These are phyloP conservation scores for Imbricaverruca yamaguchii DNA, from an alignment of 2,888 invertebrate genomes.

Conservation along the genomic window DNA sequence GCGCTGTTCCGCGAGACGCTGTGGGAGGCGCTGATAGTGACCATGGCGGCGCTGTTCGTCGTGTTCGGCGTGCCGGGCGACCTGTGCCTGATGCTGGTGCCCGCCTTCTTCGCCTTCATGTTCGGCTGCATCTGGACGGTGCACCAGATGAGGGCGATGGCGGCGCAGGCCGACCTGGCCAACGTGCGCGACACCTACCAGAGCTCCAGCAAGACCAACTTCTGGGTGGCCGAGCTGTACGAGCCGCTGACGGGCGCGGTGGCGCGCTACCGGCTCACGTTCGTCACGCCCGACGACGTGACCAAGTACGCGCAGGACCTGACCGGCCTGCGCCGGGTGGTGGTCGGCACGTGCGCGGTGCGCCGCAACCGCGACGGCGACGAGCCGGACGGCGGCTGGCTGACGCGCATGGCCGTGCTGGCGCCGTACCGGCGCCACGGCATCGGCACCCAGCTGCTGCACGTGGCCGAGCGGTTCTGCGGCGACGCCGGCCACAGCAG, in stretches of 20 bases:
- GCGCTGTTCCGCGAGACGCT: conserved; percentile 55
- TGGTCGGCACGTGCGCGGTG: conserved; percentile 13
- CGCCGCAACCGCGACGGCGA: not conserved
- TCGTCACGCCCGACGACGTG: not conserved
- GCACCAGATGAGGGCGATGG: conserved; percentile 50
- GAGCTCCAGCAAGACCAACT: conserved; percentile 38
- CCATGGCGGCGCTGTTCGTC: conserved; percentile 58
- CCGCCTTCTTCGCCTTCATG: conserved; percentile 50
- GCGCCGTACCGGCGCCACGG: conserved; percentile 49
- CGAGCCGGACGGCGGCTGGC: not conserved
- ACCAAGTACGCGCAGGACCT: not conserved
- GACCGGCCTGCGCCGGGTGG: not conserved
- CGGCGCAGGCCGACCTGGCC: conserved; percentile 39
- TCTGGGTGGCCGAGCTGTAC: conserved; percentile 59
- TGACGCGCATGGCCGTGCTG: conserved; percentile 54
- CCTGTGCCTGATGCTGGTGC: conserved; percentile 52
- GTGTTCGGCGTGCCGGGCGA: conserved; percentile 55
- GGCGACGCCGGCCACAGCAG: conserved; percentile 49
- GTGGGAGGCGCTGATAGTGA: conserved; percentile 55
- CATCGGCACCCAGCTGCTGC: conserved; percentile 51
- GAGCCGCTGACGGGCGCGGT: conserved; percentile 45
- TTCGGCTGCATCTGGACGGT: conserved; percentile 48
- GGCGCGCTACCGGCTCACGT: not conserved
- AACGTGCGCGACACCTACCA: conserved; percentile 35
- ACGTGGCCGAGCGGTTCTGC: conserved; percentile 51